A percentile compares a stretch with the other conserved stretches of the same genome.
phyloP scores from a whole-genome alignment of 53 echinoderm and acorn worm genomes.

The Antedon mediterranea region DNA sequence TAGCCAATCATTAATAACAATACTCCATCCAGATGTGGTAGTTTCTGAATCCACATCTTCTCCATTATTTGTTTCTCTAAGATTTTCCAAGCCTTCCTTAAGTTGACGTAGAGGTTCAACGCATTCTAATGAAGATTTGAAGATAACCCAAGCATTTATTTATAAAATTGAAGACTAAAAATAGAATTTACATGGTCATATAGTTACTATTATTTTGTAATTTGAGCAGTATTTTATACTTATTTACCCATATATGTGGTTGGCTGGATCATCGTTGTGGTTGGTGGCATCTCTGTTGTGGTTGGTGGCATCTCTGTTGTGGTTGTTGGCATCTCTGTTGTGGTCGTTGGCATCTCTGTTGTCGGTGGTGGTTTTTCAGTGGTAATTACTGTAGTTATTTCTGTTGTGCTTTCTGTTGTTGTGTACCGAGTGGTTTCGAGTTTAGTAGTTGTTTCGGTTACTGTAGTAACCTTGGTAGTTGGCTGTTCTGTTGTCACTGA shows the following conservation, averaged over 20 bases:
- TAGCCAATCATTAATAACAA: neutral
- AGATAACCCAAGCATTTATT: too few species aligned
- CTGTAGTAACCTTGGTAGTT: neutral
- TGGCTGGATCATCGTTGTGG: too few species aligned
- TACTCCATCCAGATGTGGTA: neutral
- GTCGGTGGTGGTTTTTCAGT: neutral
- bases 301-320: neutral
- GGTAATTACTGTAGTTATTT: neutral
- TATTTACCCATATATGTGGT: too few species aligned
- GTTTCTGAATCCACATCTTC: neutral
- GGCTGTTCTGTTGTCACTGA: neutral
- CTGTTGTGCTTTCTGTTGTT: neutral
- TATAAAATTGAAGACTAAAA: too few species aligned
- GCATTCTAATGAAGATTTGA: neutral
- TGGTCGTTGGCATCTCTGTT: neutral
- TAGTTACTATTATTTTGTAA: too few species aligned
- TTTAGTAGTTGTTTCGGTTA: neutral
- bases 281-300: too few species aligned
- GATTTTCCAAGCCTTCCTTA: neutral
- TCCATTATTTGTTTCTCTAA: neutral
- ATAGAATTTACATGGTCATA: too few species aligned
- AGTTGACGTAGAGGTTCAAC: neutral
- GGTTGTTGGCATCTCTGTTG: neutral
- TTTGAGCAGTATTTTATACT: too few species aligned
- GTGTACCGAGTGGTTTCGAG: neutral